These are phyloP conservation scores for Centropus bengalensis DNA, from an alignment of 2,113 vertebrate species.

Conservation along the genomic window DNA sequence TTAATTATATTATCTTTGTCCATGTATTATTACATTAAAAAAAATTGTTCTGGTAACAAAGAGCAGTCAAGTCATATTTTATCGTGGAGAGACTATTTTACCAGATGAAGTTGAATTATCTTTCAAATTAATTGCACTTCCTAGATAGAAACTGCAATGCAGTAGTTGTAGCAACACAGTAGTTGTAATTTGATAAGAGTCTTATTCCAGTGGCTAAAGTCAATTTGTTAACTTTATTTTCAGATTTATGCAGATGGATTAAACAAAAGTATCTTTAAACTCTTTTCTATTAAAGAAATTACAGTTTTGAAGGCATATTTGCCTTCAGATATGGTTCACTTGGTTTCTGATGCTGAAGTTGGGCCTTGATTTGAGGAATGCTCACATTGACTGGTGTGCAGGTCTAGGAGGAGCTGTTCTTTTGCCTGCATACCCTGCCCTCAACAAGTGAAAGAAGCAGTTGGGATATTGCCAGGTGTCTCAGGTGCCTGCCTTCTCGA, in stretches of 20 bases:
- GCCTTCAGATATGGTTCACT: background rate
- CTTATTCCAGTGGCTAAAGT: background rate
- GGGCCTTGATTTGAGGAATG: background rate
- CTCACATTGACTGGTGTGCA: background rate
- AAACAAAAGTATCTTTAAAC: background rate
- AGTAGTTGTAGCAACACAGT: background rate
- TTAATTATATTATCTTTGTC: background rate
- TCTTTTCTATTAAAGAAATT: background rate
- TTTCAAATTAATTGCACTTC: background rate
- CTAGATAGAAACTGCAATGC: background rate
- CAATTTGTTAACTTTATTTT: background rate
- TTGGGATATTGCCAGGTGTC: background rate
- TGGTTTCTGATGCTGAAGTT: background rate
- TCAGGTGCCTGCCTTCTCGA: background rate
- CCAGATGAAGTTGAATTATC: background rate
- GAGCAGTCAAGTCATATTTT: background rate
- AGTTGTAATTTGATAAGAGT: background rate
- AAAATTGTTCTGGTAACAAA: background rate
- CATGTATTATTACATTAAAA: background rate
- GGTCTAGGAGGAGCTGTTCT: background rate
- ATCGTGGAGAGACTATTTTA: background rate
- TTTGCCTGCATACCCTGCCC: background rate
- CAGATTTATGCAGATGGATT: background rate
- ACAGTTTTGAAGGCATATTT: background rate
- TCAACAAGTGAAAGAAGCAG: rapidly evolving